Base-by-base conservation (phyloP, 2,888 invertebrate species). In the Ennomos erosarius region DNA sequence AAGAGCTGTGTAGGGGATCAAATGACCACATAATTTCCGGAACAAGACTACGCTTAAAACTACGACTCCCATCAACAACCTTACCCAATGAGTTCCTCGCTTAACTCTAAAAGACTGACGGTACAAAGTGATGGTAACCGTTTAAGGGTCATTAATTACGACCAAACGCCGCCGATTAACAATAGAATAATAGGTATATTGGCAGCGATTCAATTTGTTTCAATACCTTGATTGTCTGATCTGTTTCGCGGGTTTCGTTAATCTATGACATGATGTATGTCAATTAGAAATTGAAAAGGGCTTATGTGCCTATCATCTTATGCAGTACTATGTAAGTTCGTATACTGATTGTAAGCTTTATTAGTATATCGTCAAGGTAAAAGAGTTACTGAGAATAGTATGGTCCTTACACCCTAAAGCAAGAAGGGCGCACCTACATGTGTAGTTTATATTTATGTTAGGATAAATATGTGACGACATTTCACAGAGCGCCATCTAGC, bases 201-300 rank as follows among this genome's bases (percentile, higher is more conserved):
- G 43, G 26, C 43, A 43, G 43, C 43, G 33, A 43, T 43, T 43
- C 43, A 43, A 43, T 43, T 43, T 43, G 43, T 43, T 42, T 13
- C 8, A 12, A 33, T 43, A 33, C 26, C 16, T 26, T 33, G 33
- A 43, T 43, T 43, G 43, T 43, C 43, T 13, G 42, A 9, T 16
- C 42, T 13, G 1, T 10, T 9, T 10, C 9, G 9, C 10, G 40
- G 16, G 13, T 8, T 40, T 40, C 9, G 16, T 42, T 42, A 13
- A 42, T 42, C 42, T 16, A 42, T 16, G 42, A 10, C 42, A 42
- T 16, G 16, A 16, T 42, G 10, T 42, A 42, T 42, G 10, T 13
- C 16, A 42, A 42, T 9, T 26, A 26, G 26, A 26, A 6, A 26
- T 26, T 26, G 26, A 26, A 6, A 26, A 6, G 26, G 26, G 6